Base-by-base conservation (phyloP, 2,113 vertebrate species). In the Canis aureus region DNA sequence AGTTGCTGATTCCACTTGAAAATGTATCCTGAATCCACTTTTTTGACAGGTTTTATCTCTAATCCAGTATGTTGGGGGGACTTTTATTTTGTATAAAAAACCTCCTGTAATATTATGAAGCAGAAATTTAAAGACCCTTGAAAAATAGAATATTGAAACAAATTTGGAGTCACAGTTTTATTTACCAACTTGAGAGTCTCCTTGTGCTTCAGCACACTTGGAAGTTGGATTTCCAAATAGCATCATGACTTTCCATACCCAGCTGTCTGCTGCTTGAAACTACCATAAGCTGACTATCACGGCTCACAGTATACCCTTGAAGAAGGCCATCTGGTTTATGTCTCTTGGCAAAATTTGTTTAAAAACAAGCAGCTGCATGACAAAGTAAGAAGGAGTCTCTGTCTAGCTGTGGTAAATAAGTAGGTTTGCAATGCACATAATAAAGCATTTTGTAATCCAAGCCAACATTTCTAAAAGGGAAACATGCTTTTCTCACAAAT, bases 241-340 rank as follows among this genome's bases (percentile, higher is more conserved):
- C 85, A 97, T 97, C 94, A 91, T 97, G 97, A 96, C 87, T 95
- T 82, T 97, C 78, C 84, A n/a, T 97, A 89, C 94, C 89, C 95
- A 98, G 91, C 89, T 97, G 96, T 79, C 96, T 95, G 60, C 87
- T 96, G 80, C 79, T 96, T 96, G 94, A 60, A 96, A 38, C 69
- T 35, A 89, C 81, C 84, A 96, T 67, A 97, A 94, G 96, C 93
- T 97, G 92, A 97, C 27, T 94, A 29, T 97, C 93, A 97, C 38
- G 20, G 49, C 91, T 62, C 85, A 84, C 43, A 92, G 35, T 92
- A 74, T 97, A 89, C 55, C 0, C 96, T 98, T 93, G 96, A 92
- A 89, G 84, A 94, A 95, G 90, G 83, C 96, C 85, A 98, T 98
- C 94, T 97, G 96, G 96, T 96, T 98, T 98, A 87, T 97, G 97